These are phyloP conservation scores for Nansenia antarctica DNA, from an alignment of 2,113 vertebrate genomes.

Conservation along the genomic window DNA sequence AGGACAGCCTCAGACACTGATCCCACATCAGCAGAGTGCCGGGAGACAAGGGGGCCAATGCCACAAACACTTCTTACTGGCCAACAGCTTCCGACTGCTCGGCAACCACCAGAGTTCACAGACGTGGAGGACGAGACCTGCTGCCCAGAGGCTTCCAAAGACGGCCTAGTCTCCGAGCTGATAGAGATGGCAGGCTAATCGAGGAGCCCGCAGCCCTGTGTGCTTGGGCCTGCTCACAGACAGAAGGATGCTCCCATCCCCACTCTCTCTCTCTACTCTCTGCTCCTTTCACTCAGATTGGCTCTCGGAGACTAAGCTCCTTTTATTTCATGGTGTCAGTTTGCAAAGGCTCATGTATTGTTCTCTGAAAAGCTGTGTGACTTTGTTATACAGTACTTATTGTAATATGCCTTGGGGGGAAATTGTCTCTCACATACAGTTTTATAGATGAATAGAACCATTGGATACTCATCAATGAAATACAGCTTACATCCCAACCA, in stretches of 20 bases:
- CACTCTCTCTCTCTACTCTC: constrained; percentile 7
- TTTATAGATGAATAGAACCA: constrained; percentile 33
- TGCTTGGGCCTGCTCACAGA: constrained; percentile 30
- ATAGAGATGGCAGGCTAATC: constrained; percentile 62
- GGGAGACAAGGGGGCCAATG: constrained; percentile 25
- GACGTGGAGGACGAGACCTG: constrained; percentile 36
- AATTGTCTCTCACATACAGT: constrained; percentile 39
- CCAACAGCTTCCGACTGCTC: constrained; percentile 35
- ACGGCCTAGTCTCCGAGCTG: constrained; percentile 47
- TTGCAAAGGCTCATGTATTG: constrained; percentile 69
- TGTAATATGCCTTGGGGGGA: constrained; percentile 53
- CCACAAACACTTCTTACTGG: constrained; percentile 4
- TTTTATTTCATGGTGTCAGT: constrained; percentile 71
- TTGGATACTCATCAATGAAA: constrained; percentile 8
- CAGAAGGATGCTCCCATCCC: constrained; percentile 20
- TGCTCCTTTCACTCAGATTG: constrained; percentile 27
- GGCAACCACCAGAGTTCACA: constrained; percentile 12
- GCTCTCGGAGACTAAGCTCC: constrained; percentile 61
- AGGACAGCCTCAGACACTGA: constrained; percentile 47
- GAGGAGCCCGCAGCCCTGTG: constrained; percentile 48
- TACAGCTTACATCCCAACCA: constrained; percentile 21
- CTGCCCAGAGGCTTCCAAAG: constrained; percentile 49
- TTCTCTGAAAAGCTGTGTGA: constrained; percentile 58
- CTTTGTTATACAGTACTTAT: constrained; percentile 54
- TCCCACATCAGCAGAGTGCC: constrained; percentile 28